Base-by-base conservation (phyloP, 64 coral and sea anemone species). In the Dendronephthya gigantea region DNA sequence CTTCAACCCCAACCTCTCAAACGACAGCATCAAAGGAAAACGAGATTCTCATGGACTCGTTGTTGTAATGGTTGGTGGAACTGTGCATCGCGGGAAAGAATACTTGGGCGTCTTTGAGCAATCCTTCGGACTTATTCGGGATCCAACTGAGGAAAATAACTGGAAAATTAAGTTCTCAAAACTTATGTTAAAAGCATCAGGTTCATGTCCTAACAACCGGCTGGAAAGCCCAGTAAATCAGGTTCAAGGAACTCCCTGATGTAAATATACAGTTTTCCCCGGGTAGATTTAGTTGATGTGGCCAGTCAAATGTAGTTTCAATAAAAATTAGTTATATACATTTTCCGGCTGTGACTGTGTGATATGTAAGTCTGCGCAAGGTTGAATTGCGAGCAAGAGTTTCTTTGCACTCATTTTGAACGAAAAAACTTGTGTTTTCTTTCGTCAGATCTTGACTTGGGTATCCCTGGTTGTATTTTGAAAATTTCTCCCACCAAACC, bases 101-200 rank as follows among this genome's bases (percentile, higher is more conserved):
- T 79, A 37, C 36, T 12, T 79, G 31, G 72, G 72, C 22, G 72
- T 79, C 9, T 79, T 79, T 79, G 72, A 79, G 36, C 72, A 79
- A 39, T 36, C 72, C 0, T 79, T 79, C 36, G 72, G 72, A 37
- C 72, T 79, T 12, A 79, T 79, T 8, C 0, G 72, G 15, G 72
- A 79, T 35, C 72, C 72, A 79, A 79, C 27, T 14, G 72, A 79
- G 7, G 72, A 79, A 37, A 79, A 79, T 79, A 79, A 79, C 17
- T 79, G 72, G 72, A 79, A 79, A 79, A 79, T 79, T 0, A 79
- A 79, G 32, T 79, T 79, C 32, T 79, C 72, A 79, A 79, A 79
- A 19, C 37, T 79, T 8, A 37, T 39, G 32, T 39, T 79, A 79
- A 79, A 79, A 79, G 72, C 72, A 0, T 36, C 72, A 7, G 58